Base-by-base conservation (phyloP, 2,888 invertebrate genomes). In the Andricus curvator region DNA sequence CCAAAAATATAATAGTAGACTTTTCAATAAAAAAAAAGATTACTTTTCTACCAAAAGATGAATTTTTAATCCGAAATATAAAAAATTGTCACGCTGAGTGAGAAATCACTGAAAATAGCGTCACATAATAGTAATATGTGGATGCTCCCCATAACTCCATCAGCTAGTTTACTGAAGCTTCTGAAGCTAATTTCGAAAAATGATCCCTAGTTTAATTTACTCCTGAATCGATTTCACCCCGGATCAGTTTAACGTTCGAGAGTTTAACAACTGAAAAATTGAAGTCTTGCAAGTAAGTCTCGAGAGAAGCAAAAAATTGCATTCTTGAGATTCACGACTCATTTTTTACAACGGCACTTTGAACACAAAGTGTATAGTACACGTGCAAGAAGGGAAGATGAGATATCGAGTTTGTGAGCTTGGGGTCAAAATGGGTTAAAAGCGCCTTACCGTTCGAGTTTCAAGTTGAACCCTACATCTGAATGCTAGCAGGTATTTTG, bases 401-500 rank as follows among this genome's bases (percentile, higher is more conserved):
- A 74, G 56, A 33, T 68, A 67, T 67, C n/a, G 67, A 67, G 67
- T 67, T 67, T 68, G 70, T 51, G 70, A 48, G 70, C 29, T 70
- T 56, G 33, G 37, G 74, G 74, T 74, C 74, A 74, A 56, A 74
- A 44, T 22, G 41, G 67, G 67, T 67, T 67, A 67, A 67, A 74
- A 74, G 74, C 25, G 29, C 64, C 64, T 64, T 29, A 64, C 64
- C 29, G 64, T 64, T 64, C 25, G 64, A 64, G 64, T 29, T 74
- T 70, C 8, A 25, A 68, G 48, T 48, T 70, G 74, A 74, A 56
- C 56, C 22, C 15, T 33, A 37, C 56, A 74, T 56, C 25, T 68
- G 68, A 48, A 68, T 68, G 68, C 25, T 68, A 68, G 68, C 74
- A 74, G 74, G 74, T 74, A 74, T 74, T 51, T 56, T 33, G 29